Conservation (phyloP, 2,888 invertebrate species). For the Pollenia labialis region DNA sequence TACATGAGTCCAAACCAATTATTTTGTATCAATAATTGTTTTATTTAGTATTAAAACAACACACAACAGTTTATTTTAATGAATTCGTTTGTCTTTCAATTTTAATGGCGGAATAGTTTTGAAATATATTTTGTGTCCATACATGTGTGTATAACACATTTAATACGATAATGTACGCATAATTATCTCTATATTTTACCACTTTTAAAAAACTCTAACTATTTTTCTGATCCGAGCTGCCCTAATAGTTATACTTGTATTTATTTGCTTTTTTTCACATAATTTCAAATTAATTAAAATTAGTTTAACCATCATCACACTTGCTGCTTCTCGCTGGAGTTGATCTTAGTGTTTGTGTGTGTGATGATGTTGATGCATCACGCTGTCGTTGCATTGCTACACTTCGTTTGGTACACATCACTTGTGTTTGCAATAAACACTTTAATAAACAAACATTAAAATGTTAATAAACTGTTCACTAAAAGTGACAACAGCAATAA, state of each 20-base stretch:
- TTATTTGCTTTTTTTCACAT: slow-evolving; percentile 11
- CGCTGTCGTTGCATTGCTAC: neutral
- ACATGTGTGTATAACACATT: neutral
- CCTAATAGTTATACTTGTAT: neutral
- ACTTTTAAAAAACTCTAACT: too few species aligned
- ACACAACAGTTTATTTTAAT: slow-evolving; percentile 36
- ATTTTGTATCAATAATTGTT: slow-evolving; percentile 2
- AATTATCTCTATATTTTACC: too few species aligned
- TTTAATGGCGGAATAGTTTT: neutral
- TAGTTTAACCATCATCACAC: slow-evolving; percentile 25
- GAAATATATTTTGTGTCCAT: neutral
- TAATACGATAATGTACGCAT: too few species aligned
- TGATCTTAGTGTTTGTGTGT: neutral
- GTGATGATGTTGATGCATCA: slow-evolving; percentile 22
- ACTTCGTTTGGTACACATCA: neutral
- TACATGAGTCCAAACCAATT: neutral
- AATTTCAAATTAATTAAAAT: slow-evolving; percentile 61
- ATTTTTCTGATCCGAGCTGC: too few species aligned
- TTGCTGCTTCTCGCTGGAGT: neutral
- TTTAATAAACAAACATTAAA: slow-evolving; percentile 53
- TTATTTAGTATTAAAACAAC: neutral
- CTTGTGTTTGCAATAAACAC: slow-evolving; percentile 10
- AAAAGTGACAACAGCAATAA: slow-evolving; percentile 44
- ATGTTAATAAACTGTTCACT: slow-evolving; percentile 53
- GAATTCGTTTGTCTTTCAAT: slow-evolving; percentile 9